Evolutionary conservation across 1,140 invertebrate species (phyloP).

Genomic region (Hestina assimilis): DNA sequence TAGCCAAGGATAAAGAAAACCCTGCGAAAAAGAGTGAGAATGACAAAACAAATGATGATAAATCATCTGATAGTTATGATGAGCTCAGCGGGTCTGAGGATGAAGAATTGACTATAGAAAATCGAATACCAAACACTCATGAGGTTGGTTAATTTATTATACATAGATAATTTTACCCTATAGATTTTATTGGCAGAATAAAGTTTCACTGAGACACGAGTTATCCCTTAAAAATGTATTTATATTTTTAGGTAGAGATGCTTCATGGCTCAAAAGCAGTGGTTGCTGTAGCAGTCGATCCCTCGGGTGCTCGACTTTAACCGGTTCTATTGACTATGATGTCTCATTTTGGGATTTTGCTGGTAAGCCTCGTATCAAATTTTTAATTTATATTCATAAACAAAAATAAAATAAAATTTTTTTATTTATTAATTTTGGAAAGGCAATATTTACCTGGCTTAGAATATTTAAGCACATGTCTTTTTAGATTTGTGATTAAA

Average conservation of each 20-base stretch:
- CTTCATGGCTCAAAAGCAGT: slow-evolving; percentile 92
- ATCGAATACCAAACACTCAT: slow-evolving; percentile 87
- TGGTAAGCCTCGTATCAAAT: slow-evolving; percentile 69
- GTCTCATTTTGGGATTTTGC: slow-evolving; percentile 99
- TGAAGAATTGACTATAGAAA: slow-evolving; percentile 76
- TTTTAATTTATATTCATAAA: neutral
- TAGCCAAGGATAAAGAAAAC: slow-evolving; percentile 14
- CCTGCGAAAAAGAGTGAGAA: slow-evolving; percentile 27
- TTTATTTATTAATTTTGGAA: too few relatives aligned
- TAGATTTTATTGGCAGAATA: neutral
- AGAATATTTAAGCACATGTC: too few relatives aligned
- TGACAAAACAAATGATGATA: slow-evolving; percentile 47
- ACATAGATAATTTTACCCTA: too few relatives aligned
- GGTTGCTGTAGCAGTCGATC: slow-evolving; percentile 92
- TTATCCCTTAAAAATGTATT: neutral
- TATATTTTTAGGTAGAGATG: slow-evolving; percentile 80
- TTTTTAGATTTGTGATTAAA: too few relatives aligned
- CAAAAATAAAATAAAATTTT: too few relatives aligned
- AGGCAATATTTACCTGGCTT: too few relatives aligned
- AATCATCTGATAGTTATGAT: slow-evolving; percentile 77
- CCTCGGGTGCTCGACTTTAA: slow-evolving; percentile 93
- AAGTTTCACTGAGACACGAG: too few relatives aligned
- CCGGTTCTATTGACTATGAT: slow-evolving; percentile 97
- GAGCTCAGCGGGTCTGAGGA: slow-evolving; percentile 79
- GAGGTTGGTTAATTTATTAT: slow-evolving; percentile 76